Evolutionary conservation across 2,888 invertebrate species (phyloP).

Genomic region (Dolomedes plantarius): DNA sequence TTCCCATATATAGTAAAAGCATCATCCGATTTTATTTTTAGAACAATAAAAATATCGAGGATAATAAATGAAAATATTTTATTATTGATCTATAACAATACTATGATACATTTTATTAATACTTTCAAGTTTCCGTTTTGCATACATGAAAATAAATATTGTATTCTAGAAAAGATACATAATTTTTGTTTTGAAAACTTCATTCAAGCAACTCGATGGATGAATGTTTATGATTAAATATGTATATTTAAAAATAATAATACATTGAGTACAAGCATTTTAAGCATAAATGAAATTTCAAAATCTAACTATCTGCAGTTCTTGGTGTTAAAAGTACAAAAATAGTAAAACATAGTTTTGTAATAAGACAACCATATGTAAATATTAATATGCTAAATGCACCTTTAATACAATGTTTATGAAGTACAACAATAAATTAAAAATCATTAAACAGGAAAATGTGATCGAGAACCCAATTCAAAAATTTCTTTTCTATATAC

Average conservation of each 20-base stretch:
- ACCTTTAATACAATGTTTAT: background rate
- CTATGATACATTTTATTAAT: background rate
- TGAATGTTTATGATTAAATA: too few relatives aligned
- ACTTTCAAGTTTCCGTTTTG: background rate
- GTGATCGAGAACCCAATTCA: too few relatives aligned
- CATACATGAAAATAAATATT: background rate
- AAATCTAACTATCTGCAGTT: background rate
- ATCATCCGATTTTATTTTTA: too few relatives aligned
- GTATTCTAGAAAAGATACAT: background rate
- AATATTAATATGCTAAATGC: background rate
- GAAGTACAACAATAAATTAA: background rate
- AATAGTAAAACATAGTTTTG: background rate
- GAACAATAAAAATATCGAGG: too few relatives aligned
- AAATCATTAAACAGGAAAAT: background rate
- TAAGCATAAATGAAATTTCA: background rate
- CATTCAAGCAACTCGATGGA: background rate
- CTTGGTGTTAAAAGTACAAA: background rate
- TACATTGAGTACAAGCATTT: background rate
- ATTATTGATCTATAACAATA: constrained; percentile 4
- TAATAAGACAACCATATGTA: background rate
- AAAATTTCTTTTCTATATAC: too few relatives aligned
- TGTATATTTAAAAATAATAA: too few relatives aligned
- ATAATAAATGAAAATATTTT: constrained; percentile 8
- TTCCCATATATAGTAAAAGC: too few relatives aligned
- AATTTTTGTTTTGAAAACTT: background rate